Evolutionary conservation across 92 coral and sea anemone species (phyloP).

Genomic region (Porites evermanni): DNA sequence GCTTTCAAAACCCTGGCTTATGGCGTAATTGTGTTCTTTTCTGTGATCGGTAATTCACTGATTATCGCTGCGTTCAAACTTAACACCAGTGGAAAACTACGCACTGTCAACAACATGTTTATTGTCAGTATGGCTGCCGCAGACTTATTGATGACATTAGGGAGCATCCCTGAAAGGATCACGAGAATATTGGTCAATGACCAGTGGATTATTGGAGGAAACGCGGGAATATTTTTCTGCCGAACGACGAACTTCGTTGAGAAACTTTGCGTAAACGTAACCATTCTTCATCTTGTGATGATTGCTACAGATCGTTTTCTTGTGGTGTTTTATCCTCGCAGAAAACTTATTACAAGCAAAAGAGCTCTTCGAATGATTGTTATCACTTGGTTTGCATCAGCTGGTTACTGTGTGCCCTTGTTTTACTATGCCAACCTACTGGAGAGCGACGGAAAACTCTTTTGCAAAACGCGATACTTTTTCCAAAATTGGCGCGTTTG

Average conservation of each 20-base stretch:
- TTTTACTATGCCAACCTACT: conserved; percentile 68
- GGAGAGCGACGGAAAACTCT: conserved; percentile 27
- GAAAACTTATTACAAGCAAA: conserved; percentile 34
- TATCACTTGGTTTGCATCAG: conserved; percentile 72
- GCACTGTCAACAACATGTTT: conserved; percentile 62
- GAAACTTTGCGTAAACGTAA: conserved; percentile 68
- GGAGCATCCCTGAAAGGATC: conserved; percentile 71
- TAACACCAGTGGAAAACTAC: conserved; percentile 58
- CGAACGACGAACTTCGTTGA: conserved; percentile 66
- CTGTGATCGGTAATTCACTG: conserved; percentile 59
- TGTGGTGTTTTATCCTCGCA: conserved; percentile 51
- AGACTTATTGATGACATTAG: conserved; percentile 61
- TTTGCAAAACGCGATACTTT: conserved; percentile 63
- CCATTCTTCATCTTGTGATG: conserved; percentile 65
- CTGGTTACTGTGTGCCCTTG: conserved; percentile 77
- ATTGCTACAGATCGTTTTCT: conserved; percentile 64
- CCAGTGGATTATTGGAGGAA: conserved; percentile 63
- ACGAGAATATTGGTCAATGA: conserved; percentile 55
- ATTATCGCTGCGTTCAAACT: conserved; percentile 59
- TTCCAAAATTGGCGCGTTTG: conserved; percentile 59
- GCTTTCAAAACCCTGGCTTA: conserved; percentile 57
- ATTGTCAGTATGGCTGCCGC: conserved; percentile 73
- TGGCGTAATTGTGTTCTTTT: conserved; percentile 21
- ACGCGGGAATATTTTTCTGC: conserved; percentile 54
- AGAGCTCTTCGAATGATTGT: conserved; percentile 42